Evolutionary conservation across 1,140 invertebrate species (phyloP), one percentile per base, ranked within the genome.

Genomic region (Euura saliciscinereae): DNA sequence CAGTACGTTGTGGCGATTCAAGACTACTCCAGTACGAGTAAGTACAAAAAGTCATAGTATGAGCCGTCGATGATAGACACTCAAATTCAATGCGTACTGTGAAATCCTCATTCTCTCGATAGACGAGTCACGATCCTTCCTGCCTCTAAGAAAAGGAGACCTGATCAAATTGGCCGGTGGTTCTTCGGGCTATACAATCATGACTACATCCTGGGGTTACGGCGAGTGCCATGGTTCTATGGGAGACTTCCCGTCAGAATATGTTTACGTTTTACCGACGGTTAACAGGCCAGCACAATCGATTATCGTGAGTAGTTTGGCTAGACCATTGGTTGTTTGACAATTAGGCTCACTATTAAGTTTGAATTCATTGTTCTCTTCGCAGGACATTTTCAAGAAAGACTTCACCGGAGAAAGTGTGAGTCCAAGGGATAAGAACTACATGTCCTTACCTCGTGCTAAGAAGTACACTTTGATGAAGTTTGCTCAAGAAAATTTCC

Each of bases 211-310:
- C 44, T 96, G 93, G 93, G 94, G 92, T 84, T 91, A 90, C 79
- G 96, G 92, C 72, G 84, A 89, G 77, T 90, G 91, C 70, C 93
- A 94, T 73, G 91, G 90, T 5, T 87, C 92, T 73, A 88, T 90
- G 80, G 97, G 97, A 7, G 91, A 96, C 78, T 97, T 98, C 86
- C 94, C 94, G 1, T 93, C 94, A 2, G 95, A 98, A 79, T 92
- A 91, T 83, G 93, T 98, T 10, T 96, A 97, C 79, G 92, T 98
- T 51, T 84, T 99, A 72, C 96, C 97, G 8, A 94, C 95, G 3
- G 88, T 97, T 69, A 91, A 89, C 2, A 90, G 91, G 83, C 97
- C 97, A n/a, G 90, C 93, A 1, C 77, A 78, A 44, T n/a, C 72
- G 13, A 71, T 80, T 66, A 68, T 78, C 13, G 77, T 78, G 65